Evolutionary conservation across 2,113 vertebrate species (phyloP), one percentile per base, ranked within the genome.

Genomic region (Phylloscopus trochiloides): DNA sequence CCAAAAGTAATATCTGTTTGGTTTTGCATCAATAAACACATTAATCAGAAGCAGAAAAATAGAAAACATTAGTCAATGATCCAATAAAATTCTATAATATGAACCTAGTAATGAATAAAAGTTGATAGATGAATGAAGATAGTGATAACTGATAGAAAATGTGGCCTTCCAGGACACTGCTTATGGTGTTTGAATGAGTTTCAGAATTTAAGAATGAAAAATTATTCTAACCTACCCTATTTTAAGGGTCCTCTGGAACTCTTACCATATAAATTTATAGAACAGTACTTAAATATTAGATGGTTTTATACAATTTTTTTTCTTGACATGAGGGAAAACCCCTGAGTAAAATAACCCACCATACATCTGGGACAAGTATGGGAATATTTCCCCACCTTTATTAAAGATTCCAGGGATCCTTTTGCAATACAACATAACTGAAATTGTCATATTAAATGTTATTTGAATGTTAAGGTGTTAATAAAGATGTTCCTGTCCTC

Each of bases 11-110:
- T 83, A 79, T 86, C 51, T 96, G 71, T 90, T 94, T 50, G 42
- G 59, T 86, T 95, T 96, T 92, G 57, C 82, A 81, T 93, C 86
- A 92, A 90, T 90, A 90, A 93, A 77, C 82, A 68, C 90, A 95
- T 94, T 94, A 90, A 92, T 96, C 94, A 92, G 78, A 75, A 91
- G 21, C 43, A 80, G 72, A 29, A 88, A 92, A 92, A 74, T 18
- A 88, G 72, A 95, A 96, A 93, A 51, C 75, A 68, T 96, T 95
- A 80, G 83, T 96, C 93, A 93, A 74, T 90, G 88, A 93, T 93
- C 88, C 75, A 92, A 90, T 92, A 92, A 83, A 82, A 67, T 79
- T 88, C 43, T 59, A 13, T 83, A 76, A 86, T 67, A 92, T 67
- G 72, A 93, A 93, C 47, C 17, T 77, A 62, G 48, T 86, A 90